These are phyloP conservation scores for Sinentomon sp. DNA, from an alignment of 2,888 invertebrate genomes.

Conservation along the genomic window DNA sequence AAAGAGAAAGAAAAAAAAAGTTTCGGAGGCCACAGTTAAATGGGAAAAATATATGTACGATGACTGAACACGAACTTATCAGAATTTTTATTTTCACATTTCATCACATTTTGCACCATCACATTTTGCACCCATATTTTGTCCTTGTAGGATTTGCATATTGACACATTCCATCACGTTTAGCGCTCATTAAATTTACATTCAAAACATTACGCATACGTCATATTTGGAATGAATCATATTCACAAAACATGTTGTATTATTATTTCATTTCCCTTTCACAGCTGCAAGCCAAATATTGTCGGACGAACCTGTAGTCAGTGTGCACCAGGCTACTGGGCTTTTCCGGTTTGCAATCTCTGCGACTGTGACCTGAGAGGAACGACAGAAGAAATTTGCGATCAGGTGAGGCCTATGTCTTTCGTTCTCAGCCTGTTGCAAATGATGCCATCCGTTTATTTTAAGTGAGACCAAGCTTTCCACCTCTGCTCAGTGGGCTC, in stretches of 20 bases:
- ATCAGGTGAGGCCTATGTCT: constrained; percentile 27
- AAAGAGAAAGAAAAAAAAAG: too few species aligned
- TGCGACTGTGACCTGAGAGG: constrained; percentile 61
- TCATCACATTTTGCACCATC: constrained; percentile 3
- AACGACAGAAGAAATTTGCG: constrained; percentile 61
- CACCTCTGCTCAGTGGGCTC: too few species aligned
- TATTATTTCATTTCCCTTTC: constrained; percentile 10
- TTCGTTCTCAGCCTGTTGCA: not conserved
- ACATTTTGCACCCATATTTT: not conserved
- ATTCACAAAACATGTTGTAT: not conserved
- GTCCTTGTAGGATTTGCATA: not conserved
- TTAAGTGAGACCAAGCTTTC: too few species aligned
- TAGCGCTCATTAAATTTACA: too few species aligned
- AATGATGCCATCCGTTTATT: too few species aligned
- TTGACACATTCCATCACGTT: not conserved
- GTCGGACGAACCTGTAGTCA: constrained; percentile 67
- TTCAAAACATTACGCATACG: too few species aligned
- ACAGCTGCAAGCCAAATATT: constrained; percentile 53
- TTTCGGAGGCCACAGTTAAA: too few species aligned
- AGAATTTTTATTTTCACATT: too few species aligned
- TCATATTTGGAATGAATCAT: too few species aligned
- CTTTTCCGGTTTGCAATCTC: constrained; percentile 61
- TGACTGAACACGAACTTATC: too few species aligned
- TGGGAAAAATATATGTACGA: too few species aligned
- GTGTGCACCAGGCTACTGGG: constrained; percentile 53